A percentile compares a stretch with the other conserved stretches of the same genome.
Conservation (phyloP, 1,140 invertebrate species). For the Brachionus paranguensis region DNA sequence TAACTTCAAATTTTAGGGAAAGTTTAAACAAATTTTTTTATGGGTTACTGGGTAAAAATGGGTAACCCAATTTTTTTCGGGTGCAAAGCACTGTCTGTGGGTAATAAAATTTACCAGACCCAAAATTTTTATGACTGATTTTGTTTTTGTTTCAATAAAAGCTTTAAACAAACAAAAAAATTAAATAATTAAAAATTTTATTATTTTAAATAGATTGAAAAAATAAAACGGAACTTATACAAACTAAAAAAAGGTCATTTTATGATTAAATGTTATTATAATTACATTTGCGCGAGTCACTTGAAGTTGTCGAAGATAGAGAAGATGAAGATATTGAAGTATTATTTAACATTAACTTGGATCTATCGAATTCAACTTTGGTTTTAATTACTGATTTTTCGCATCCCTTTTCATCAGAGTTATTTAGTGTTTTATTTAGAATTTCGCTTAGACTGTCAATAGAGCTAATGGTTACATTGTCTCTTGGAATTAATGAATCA, state of each 20-base stretch:
- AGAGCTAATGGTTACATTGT: neutral
- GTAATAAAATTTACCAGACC: too few species aligned
- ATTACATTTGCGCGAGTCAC: neutral
- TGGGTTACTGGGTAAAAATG: too few species aligned
- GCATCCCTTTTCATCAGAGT: neutral
- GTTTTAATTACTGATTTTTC: neutral
- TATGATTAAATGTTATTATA: neutral
- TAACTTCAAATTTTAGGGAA: too few species aligned
- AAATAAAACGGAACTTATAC: neutral
- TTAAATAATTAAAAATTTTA: neutral
- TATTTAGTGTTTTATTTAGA: conserved; percentile 2
- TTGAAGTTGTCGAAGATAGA: neutral
- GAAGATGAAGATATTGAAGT: conserved; percentile 1
- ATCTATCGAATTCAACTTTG: neutral
- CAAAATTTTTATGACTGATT: too few species aligned
- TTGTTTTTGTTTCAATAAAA: neutral
- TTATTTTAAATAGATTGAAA: neutral
- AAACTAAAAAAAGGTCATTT: neutral
- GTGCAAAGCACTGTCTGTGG: too few species aligned
- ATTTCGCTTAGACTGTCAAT: conserved; percentile 10
- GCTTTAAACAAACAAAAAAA: neutral
- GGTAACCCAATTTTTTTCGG: too few species aligned
- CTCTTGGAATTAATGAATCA: neutral
- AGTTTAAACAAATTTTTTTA: too few species aligned
- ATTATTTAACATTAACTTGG: neutral